Base-by-base conservation (phyloP, 2,113 vertebrate species). In the Mirounga angustirostris region DNA sequence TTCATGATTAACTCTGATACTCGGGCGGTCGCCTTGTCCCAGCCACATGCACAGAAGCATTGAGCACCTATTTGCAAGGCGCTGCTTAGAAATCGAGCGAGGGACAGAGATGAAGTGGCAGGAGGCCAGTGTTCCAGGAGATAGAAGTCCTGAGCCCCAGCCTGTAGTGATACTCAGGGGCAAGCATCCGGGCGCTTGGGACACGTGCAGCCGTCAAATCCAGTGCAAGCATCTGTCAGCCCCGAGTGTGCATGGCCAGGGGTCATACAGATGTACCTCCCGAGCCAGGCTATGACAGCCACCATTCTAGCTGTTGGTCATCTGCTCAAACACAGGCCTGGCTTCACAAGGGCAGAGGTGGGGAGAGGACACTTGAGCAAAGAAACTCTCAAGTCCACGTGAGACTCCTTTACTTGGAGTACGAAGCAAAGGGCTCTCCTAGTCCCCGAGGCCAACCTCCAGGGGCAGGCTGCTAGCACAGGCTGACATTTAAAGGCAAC, bases 201-300 rank as follows among this genome's bases (percentile, higher is more conserved):
- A 15, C 5, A 7, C 4, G 5, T 30, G 9, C n/a, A 3, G 26
- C 50, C 6, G 1, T 43, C 61, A 13, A 36, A 16, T 7, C 1
- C 5, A 1, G 15, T 4, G 14, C 33, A 19, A 54, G 16, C 4
- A 15, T 33, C 36, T 85, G 69, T 26, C 40, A 56, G 22, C 13
- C 24, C 19, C 1, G 13, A n/a, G 56, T 46, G 19, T 46, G 21
- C 7, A 28, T 6, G 28, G 19, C 19, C 50, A 46, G 33, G 8
- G 43, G 59, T 5, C 26, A 4, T 12, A n/a, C 50, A 80, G 46
- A 78, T 52, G 36, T 8, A 24, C 2, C 3, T 30, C 56, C 22
- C 5, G 21, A 69, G 30, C 2, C 18, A 3, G 1, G 15, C 8
- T 58, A 24, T 36, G 56, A 33, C 1, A 8, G 71, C 16, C 59